Conservation (phyloP, 2,113 vertebrate genomes). For the Oreochromis spilurus region DNA sequence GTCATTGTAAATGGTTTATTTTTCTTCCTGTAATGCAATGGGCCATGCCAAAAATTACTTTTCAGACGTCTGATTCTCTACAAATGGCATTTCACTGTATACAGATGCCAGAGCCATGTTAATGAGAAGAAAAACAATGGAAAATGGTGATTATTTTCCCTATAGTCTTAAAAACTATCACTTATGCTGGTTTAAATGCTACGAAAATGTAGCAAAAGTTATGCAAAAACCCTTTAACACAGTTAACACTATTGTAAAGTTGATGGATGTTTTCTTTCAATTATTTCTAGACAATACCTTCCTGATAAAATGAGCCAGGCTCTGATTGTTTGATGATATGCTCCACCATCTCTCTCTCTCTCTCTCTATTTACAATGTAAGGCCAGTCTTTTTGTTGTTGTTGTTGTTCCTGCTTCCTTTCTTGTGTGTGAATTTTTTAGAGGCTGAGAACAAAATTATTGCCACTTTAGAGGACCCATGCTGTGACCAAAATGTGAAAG, state of each 20-base stretch:
- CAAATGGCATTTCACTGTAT: not conserved
- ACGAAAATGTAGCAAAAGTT: not conserved
- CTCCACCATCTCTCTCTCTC: not conserved
- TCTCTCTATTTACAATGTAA: not conserved
- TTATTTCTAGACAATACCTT: not conserved
- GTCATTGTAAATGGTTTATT: not conserved
- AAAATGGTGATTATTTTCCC: not conserved
- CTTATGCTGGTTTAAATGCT: not conserved
- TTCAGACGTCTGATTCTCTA: not conserved
- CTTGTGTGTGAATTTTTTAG: not conserved
- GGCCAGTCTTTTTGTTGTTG: not conserved
- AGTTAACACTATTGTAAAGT: not conserved
- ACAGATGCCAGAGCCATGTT: not conserved
- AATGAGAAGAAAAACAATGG: not conserved
- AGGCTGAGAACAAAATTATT: not conserved
- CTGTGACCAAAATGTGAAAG: not conserved
- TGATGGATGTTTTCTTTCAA: not conserved
- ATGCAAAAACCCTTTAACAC: not conserved
- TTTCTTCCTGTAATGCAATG: not conserved
- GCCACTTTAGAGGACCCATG: not conserved
- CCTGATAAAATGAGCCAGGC: not conserved
- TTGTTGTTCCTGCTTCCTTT: not conserved
- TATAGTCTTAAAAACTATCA: not conserved
- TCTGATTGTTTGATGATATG: not conserved
- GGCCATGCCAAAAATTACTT: not conserved